phyloP scores from a whole-genome alignment of 2,888 invertebrate species.

The Oscheius onirici region DNA sequence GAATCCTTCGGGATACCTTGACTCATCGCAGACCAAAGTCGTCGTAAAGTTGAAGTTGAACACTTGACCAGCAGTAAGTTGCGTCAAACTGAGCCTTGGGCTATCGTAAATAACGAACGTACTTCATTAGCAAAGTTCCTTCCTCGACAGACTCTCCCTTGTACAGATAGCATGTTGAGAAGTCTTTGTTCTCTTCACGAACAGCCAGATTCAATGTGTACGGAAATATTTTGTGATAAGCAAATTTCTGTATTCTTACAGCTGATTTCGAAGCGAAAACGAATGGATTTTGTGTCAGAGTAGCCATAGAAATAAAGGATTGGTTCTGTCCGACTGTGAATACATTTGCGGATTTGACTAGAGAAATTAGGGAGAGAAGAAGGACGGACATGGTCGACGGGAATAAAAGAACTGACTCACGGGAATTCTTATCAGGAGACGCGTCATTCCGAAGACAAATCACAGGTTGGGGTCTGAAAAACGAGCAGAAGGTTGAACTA shows the following conservation, averaged over 20 bases:
- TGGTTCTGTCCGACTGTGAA: neutral
- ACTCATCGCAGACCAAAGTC: neutral
- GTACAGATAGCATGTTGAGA: neutral
- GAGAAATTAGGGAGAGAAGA: neutral
- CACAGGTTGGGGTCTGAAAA: too few relatives aligned
- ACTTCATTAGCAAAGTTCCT: neutral
- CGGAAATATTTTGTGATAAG: neutral
- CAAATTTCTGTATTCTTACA: too few relatives aligned
- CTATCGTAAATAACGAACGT: neutral
- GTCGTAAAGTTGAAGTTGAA: neutral
- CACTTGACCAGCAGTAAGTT: neutral
- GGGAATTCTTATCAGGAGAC: too few relatives aligned
- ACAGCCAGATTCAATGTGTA: slow-evolving; percentile 1
- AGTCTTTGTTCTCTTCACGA: neutral
- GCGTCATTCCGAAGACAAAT: too few relatives aligned
- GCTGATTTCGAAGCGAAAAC: neutral
- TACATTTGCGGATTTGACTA: neutral
- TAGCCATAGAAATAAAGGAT: neutral
- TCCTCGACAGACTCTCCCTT: neutral
- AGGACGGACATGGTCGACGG: too few relatives aligned
- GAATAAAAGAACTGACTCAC: too few relatives aligned
- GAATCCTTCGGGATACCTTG: neutral
- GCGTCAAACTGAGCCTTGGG: neutral
- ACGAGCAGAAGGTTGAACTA: too few relatives aligned
- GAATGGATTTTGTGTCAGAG: neutral